Percentiles rank a stretch among this genome's conserved stretches.
Conservation (phyloP, 2,888 invertebrate genomes). For the Bimastos eiseni region DNA sequence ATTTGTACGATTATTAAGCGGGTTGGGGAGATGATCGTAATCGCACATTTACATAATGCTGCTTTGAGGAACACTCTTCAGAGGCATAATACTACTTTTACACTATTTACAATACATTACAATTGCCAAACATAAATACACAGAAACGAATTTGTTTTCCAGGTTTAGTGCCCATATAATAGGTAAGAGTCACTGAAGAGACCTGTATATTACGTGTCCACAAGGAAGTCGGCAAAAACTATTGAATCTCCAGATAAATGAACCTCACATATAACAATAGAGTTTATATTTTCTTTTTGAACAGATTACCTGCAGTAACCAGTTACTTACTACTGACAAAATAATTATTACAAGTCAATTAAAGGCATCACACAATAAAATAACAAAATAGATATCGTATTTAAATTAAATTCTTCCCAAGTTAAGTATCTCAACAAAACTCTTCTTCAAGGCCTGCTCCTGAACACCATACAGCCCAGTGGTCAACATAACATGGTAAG, state of each 20-base stretch:
- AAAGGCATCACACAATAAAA: constrained; percentile 10
- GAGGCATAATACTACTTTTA: not conserved
- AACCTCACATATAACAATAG: not conserved
- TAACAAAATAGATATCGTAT: not conserved
- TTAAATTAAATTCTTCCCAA: not conserved
- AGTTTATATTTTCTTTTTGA: not conserved
- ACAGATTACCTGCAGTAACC: not conserved
- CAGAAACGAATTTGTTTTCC: not conserved
- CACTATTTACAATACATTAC: constrained; percentile 13
- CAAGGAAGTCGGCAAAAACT: not conserved
- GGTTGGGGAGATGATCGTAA: not conserved
- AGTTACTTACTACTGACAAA: not conserved
- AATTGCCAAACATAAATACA: not conserved
- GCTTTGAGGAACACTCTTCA: not conserved
- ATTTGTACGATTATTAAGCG: not conserved
- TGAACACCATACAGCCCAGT: not conserved
- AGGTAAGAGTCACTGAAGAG: too few relatives aligned
- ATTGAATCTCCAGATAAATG: not conserved
- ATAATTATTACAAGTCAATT: not conserved
- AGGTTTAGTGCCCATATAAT: not conserved
- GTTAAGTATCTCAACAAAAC: not conserved
- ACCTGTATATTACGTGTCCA: not conserved
- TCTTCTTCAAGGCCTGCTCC: not conserved
- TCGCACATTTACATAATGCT: constrained; percentile 4
- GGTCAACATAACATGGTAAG: not conserved